A percentile compares a stretch with the other conserved stretches of the same genome.
phyloP scores from a whole-genome alignment of 2,113 vertebrate species.

The Xyrauchen texanus region DNA sequence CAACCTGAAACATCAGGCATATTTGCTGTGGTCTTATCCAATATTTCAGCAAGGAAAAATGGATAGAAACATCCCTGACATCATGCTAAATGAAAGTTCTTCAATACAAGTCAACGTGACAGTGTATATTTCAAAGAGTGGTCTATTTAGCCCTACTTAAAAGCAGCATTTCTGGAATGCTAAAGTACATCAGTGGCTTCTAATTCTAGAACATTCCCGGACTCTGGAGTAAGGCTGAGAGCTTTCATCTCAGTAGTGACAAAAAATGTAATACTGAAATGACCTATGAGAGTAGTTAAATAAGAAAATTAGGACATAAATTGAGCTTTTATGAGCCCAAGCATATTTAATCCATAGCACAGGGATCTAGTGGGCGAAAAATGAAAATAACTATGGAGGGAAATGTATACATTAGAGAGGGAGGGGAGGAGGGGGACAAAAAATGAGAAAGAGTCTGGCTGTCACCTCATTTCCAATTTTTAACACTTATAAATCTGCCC shows the following conservation, averaged over 20 bases:
- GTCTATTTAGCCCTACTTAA: background rate
- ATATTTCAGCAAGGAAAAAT: no score
- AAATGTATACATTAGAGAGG: slow-evolving; percentile 5
- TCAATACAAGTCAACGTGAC: background rate
- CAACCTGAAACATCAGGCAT: no score
- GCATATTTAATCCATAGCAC: background rate
- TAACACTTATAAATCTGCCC: slow-evolving; percentile 29
- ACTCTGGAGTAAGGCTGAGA: background rate
- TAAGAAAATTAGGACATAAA: slow-evolving; percentile 15
- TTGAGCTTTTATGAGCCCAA: background rate
- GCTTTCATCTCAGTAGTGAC: background rate
- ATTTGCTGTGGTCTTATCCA: no score
- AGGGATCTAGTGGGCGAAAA: background rate
- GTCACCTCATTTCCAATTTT: slow-evolving; percentile 29
- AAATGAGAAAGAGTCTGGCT: background rate
- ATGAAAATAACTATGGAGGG: background rate
- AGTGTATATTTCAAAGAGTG: background rate
- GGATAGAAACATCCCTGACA: no score
- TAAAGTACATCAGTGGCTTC: background rate
- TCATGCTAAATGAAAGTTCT: background rate
- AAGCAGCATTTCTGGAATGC: background rate
- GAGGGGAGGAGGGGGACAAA: background rate
- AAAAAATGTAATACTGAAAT: background rate
- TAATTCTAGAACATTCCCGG: slow-evolving; percentile 6
- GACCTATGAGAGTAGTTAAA: background rate